Evolutionary conservation across 2,888 invertebrate genomes (phyloP).

Genomic region (Volucella zonaria): DNA sequence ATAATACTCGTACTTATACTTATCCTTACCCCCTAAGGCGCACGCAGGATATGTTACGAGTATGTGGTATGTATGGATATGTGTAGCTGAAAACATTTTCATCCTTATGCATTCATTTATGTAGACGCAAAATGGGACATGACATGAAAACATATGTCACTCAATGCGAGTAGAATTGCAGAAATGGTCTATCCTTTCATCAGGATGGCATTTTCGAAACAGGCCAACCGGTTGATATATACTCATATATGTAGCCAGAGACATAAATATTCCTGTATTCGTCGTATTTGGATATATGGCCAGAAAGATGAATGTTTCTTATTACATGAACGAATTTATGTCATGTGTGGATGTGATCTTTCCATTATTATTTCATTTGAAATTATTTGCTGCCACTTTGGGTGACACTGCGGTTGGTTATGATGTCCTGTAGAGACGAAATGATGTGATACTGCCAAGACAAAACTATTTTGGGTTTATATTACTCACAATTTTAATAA

Average conservation of each 20-base stretch:
- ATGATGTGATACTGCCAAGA: conserved; percentile 10
- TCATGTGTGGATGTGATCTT: conserved; percentile 52
- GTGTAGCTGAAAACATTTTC: conserved; percentile 30
- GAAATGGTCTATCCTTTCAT: conserved; percentile 67
- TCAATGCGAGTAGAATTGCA: conserved; percentile 69
- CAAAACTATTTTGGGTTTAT: not conserved
- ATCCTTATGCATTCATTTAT: conserved; percentile 62
- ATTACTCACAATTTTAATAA: no score
- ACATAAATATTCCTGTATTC: no score
- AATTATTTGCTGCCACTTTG: conserved; percentile 33
- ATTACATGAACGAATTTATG: conserved; percentile 62
- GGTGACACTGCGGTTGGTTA: conserved; percentile 25
- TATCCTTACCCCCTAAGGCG: conserved; percentile 39
- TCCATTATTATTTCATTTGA: conserved; percentile 28
- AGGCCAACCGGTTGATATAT: not conserved
- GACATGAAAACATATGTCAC: conserved; percentile 73
- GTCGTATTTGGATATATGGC: conserved; percentile 15
- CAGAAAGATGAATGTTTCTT: conserved; percentile 63
- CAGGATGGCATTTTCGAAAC: conserved; percentile 38
- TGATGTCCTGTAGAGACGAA: conserved; percentile 41
- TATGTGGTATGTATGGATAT: not conserved
- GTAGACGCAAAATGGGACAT: conserved; percentile 63
- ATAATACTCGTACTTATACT: conserved; percentile 57
- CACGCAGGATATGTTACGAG: conserved; percentile 45
- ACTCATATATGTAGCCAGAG: not conserved